phyloP scores from a whole-genome alignment of 2,888 invertebrate species.

The Drosophila buzzatii region DNA sequence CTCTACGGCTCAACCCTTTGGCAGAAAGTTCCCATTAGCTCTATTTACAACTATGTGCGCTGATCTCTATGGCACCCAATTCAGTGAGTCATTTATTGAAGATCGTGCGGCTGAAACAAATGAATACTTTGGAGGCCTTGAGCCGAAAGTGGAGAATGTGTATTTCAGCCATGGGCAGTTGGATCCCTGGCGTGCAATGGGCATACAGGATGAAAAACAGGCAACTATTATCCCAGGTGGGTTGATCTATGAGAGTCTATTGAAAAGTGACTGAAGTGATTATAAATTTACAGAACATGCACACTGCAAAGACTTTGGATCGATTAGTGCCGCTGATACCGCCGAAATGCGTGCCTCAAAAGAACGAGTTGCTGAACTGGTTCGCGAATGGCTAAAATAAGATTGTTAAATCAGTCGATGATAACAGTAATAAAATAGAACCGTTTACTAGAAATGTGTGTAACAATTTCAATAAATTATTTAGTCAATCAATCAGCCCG shows the following conservation, averaged over 20 bases:
- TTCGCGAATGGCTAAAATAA: conserved; percentile 77
- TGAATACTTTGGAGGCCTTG: conserved; percentile 85
- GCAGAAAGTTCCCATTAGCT: conserved; percentile 79
- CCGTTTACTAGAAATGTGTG: not conserved
- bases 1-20: conserved; percentile 87
- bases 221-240: conserved; percentile 81
- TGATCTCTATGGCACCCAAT: conserved; percentile 78
- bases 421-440: conserved; percentile 15
- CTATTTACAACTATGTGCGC: conserved; percentile 76
- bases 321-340: conserved; percentile 75
- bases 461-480: conserved; percentile 29
- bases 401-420: not conserved
- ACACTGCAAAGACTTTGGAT: conserved; percentile 83
- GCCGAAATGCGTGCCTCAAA: conserved; percentile 81
- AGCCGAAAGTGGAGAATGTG: conserved; percentile 86
- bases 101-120: conserved; percentile 84
- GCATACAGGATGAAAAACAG: conserved; percentile 81
- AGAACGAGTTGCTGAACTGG: conserved; percentile 77
- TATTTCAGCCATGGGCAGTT: conserved; percentile 86
- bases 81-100: conserved; percentile 65
- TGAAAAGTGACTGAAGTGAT: not conserved
- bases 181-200: conserved; percentile 87
- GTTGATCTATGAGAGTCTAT: not conserved
- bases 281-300: conserved; percentile 70
- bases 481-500: not conserved